Base-by-base conservation (phyloP, 2,888 invertebrate genomes). In the Sycophila texana region DNA sequence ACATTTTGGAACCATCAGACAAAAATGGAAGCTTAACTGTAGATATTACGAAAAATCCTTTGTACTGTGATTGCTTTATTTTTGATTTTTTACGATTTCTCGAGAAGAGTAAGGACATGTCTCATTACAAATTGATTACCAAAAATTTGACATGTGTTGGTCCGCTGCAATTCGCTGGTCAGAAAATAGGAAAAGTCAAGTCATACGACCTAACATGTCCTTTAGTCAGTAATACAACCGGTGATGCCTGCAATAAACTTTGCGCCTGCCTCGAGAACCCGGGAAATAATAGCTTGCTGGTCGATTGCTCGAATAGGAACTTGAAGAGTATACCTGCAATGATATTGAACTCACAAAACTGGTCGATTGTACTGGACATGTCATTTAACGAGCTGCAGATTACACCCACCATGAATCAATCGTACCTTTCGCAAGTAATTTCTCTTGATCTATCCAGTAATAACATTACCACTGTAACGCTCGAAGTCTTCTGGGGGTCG, bases 261-360 rank as follows among this genome's bases (percentile, higher is more conserved):
- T 95, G 94, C 83, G 83, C 82, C 0, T 94, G 94, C 83, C 86
- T 84, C 71, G 90, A 91, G 18, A 91, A 92, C 68, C 91, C 91
- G 0, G 80, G 82, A 1, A 92, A 93, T 79, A 83, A 84, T 12
- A 88, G 92, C 0, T 85, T 92, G 4, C 85, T 93, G 10, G 87
- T 94, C 0, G 91, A 94, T 85, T 94, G 94, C 84, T 91, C 92
- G 0, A 85, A 91, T 66, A 87, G 86, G 20, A 91, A 91, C 68
- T 84, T 94, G 0, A 91, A 88, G 0, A 82, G 87, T 49, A 84
- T 92, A 1, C 93, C 94, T 0, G 65, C 81, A 1, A 83, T 87
- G 55, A 89, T 92, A 0, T 84, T 70, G 0, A 75, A 78, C n/a
- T 13, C 55, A 0, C 4, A 65, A 1, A 61, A 76, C 18, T 22